Percentiles rank a stretch among this genome's conserved stretches.
These are phyloP conservation scores for Taeniopygia guttata DNA, from an alignment of 2,797 vertebrate species.

Conservation along the genomic window DNA sequence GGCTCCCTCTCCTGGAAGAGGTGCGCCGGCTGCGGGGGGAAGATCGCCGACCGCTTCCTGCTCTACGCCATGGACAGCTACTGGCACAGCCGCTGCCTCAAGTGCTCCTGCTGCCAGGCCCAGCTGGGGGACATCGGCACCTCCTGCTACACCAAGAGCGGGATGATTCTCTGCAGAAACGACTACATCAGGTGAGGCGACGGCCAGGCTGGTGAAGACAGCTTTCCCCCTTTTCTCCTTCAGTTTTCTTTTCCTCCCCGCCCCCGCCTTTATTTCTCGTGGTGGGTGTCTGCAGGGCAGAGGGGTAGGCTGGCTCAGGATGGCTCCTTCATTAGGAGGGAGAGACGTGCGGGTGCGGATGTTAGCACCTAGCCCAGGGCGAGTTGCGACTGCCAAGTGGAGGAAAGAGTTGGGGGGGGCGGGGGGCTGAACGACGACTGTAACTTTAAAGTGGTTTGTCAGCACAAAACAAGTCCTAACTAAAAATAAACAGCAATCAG, in stretches of 20 bases:
- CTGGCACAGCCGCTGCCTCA: conserved; percentile 99
- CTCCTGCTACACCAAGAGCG: conserved; percentile 98
- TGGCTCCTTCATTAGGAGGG: background rate
- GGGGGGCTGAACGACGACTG: background rate
- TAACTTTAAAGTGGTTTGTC: conserved; percentile 63
- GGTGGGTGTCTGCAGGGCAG: background rate
- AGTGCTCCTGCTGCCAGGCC: conserved; percentile 98
- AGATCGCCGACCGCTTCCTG: conserved; percentile 97
- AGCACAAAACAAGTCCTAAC: conserved; percentile 40
- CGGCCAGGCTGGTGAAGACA: background rate
- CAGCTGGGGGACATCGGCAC: conserved; percentile 98
- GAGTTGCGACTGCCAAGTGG: background rate
- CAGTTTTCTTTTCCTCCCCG: background rate
- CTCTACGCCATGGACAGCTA: conserved; percentile 99
- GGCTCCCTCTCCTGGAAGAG: conserved; percentile 96
- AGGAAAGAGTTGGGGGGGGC: background rate
- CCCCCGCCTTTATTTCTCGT: background rate
- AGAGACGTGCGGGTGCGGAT: conserved; percentile 29
- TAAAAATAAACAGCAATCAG: conserved; percentile 67
- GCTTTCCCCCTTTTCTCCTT: background rate
- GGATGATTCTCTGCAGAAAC: conserved; percentile 99
- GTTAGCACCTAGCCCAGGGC: conserved; percentile 28
- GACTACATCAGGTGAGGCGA: conserved; percentile 96
- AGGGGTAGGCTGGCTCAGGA: background rate
- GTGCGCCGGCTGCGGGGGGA: conserved; percentile 95